Base-by-base conservation (phyloP, 2,888 invertebrate genomes). In the Mycalesis mineus region DNA sequence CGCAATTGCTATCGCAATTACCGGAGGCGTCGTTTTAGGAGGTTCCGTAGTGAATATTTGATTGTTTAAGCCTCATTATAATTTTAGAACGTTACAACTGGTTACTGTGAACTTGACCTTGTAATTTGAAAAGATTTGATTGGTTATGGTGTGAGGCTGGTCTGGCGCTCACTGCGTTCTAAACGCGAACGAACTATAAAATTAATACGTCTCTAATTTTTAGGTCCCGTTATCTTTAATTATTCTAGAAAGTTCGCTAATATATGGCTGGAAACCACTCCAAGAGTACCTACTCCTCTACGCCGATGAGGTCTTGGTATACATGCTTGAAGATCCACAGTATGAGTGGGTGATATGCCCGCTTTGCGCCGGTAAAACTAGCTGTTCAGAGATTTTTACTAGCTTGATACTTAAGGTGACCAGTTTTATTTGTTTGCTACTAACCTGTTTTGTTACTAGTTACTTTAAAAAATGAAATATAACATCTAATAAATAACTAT, bases 181-280 rank as follows among this genome's bases (percentile, higher is more conserved):
- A 22, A 22, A 22, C 22, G 22, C 22, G 22, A 22, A n/a, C n/a
- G n/a, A n/a, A n/a, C n/a, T n/a, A n/a, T n/a, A 22, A 22, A 22
- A 22, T 22, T 5, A 22, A 22, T 22, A 22, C 5, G 2, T 22
- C 5, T 22, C 22, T 2, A 4, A 22, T 22, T 54, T 54, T 37
- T 50, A 59, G 59, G 47, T 61, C 15, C 41, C 45, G 13, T 36
- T 49, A 41, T 49, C 41, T 1, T 15, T 55, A 13, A 14, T 37
- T 42, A 29, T 51, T 11, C 39, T 51, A 14, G 51, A 51, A 31
- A 31, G 51, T 41, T 39, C 51, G 0, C 29, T 51, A 39, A 41
- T 40, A 29, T 40, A 51, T n/a, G n/a, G 29, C n/a, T 51, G 51
- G 51, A 29, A 14, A 41, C 51, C 40, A 15, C 40, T 51, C 1